Base-by-base conservation (phyloP, 2,797 vertebrate genomes). In the Tragelaphus eurycerus region DNA sequence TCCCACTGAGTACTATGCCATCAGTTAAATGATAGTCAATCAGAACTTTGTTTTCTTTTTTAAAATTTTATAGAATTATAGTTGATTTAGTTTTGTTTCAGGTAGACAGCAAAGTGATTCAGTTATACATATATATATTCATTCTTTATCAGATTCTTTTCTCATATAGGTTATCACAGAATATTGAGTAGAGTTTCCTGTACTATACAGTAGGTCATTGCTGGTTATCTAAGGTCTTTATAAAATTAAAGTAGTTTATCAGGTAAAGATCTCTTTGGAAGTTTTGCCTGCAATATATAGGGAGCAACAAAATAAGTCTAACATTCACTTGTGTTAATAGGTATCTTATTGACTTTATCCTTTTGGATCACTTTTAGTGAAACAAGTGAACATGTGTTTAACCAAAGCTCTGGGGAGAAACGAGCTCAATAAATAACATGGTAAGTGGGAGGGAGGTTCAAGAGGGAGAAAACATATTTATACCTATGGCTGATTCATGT, bases 241-340 rank as follows among this genome's bases (percentile, higher is more conserved):
- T 82, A 84, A 86, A 93, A 95, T 88, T 89, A 92, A 92, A 60
- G 46, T 52, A 54, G 38, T 38, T 81, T 74, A 90, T 83, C 87
- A 88, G 52, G 92, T 52, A 88, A 79, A 94, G 57, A 92, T 27
- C n/a, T 57, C 90, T 92, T 67, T 71, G 74, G 48, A 97, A 95
- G 59, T 82, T 97, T 34, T 52, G 23, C 86, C 21, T 64, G 74
- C 9, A n/a, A 64, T 27, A 89, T 13, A 21, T 12, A 48, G 2
- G 13, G 25, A 93, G 38, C 78, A 91, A 85, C 19, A 82, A 92
- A 86, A 79, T 55, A 59, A 14, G 50, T 54, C 52, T 76, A 62
- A 43, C 46, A 52, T 60, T 91, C 43, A 92, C 17, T 95, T 94
- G 59, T 82, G 74, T 82, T 93, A 79, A 67, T 31, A 67, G 27